Base-by-base conservation (phyloP, 2,888 invertebrate species). In the Drosophila picticornis region DNA sequence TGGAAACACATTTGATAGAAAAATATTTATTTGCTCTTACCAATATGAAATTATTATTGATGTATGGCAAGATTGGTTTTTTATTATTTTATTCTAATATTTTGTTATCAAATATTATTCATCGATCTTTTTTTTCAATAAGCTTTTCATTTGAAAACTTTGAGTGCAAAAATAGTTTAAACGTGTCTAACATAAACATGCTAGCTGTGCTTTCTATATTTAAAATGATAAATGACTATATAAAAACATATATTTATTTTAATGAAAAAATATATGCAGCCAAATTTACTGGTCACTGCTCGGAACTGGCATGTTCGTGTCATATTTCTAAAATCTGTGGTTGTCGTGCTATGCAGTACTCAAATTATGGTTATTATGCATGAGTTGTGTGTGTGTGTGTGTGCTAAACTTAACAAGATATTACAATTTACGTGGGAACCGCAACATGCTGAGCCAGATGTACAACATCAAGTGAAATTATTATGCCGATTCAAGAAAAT, bases 291-390 rank as follows among this genome's bases (percentile, higher is more conserved):
- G 69, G 75, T 70, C 76, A 66, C 66, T 57, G 70, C 61, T 46
- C 43, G 51, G 40, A 51, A 27, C 52, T 72, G 53, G 58, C 65
- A 56, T 82, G 85, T 78, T 80, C 75, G 61, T 78, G 84, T 82
- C 82, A 84, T 80, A 84, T 78, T 84, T 82, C 82, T 85, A 85
- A 80, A 85, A 85, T 84, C 78, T 82, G 84, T 56, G 82, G 81
- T 81, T 84, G 75, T 69, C 85, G 67, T 82, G 85, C 72, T 71
- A 76, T 52, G 52, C 50, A 61, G 58, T 34, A 75, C 62, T 76
- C 31, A 83, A 83, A 84, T 82, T 75, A 77, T 59, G 61, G 50
- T 62, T 73, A 75, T 74, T 76, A 53, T 75, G 48, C 46, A 53
- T 52, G 36, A 48, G 9, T 40, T 36, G 13, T 25, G 6, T 29